phyloP scores from a whole-genome alignment of 2,113 vertebrate genomes.

The Bucco capensis region DNA sequence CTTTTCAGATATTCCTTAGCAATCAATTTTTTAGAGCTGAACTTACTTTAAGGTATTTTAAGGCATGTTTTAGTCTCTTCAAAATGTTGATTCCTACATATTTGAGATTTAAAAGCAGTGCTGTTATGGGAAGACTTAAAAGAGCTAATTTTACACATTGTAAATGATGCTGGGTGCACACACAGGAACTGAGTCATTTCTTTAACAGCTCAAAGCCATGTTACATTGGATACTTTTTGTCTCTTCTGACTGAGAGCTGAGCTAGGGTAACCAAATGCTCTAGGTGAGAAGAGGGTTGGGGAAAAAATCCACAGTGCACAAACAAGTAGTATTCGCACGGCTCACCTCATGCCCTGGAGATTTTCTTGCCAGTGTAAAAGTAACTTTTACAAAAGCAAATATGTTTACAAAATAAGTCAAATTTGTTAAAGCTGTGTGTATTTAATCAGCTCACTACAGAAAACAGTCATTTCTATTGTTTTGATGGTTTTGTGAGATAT shows the following conservation, averaged over 20 bases:
- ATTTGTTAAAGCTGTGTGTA: neutral
- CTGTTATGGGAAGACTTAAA: neutral
- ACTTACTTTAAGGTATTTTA: neutral
- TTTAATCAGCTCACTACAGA: neutral
- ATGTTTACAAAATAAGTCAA: neutral
- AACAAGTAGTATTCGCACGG: neutral
- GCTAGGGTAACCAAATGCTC: neutral
- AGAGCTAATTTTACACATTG: neutral
- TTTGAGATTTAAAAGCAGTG: neutral
- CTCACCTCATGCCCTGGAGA: neutral
- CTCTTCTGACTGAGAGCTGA: slow-evolving; percentile 11
- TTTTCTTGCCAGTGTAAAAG: neutral
- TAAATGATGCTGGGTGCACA: neutral
- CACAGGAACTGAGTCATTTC: neutral
- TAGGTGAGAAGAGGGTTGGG: neutral
- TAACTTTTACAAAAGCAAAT: neutral
- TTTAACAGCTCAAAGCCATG: slow-evolving; percentile 5
- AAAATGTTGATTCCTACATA: neutral
- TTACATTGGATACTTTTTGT: slow-evolving; percentile 17
- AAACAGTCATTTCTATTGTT: neutral
- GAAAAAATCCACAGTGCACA: neutral
- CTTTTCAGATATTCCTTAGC: neutral
- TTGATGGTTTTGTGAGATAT: neutral
- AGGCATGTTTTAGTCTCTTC: neutral
- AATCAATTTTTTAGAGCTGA: neutral